Conservation (phyloP, 2,888 invertebrate species). For the Geotrupes spiniger region DNA sequence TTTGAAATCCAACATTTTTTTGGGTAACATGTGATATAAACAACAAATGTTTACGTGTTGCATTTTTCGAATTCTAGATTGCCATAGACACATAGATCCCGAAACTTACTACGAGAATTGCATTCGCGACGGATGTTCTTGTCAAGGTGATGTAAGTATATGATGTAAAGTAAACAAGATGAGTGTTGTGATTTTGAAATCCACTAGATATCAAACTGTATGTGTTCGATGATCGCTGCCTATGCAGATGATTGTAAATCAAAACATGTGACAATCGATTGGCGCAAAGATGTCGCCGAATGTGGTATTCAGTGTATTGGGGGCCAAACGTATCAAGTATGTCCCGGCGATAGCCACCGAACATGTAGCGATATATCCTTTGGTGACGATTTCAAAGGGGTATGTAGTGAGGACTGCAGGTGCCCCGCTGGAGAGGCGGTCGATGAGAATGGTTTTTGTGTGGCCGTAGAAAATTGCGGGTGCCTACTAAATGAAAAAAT, state of each 20-base stretch:
- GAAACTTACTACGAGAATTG: slow-evolving; percentile 77
- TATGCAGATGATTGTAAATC: slow-evolving; percentile 80
- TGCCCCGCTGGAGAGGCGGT: slow-evolving; percentile 77
- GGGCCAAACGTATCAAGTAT: slow-evolving; percentile 77
- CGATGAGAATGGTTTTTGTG: slow-evolving; percentile 70
- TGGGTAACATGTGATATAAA: no score
- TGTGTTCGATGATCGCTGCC: slow-evolving; percentile 79
- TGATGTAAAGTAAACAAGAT: no score
- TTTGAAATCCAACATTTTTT: slow-evolving; percentile 67
- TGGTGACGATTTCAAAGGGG: slow-evolving; percentile 55
- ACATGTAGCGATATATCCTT: slow-evolving; percentile 65
- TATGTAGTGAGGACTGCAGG: slow-evolving; percentile 88
- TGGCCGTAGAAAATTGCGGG: slow-evolving; percentile 72
- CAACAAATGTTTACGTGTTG: no score
- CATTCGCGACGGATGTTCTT: slow-evolving; percentile 84
- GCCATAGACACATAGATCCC: slow-evolving; percentile 79
- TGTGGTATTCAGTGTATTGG: slow-evolving; percentile 77
- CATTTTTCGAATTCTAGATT: no score
- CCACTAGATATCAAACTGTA: no score
- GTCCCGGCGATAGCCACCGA: slow-evolving; percentile 79
- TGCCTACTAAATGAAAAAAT: slow-evolving; percentile 71
- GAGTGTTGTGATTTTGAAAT: no score
- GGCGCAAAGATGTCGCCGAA: slow-evolving; percentile 74
- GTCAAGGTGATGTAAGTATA: slow-evolving; percentile 53
- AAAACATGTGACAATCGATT: slow-evolving; percentile 68